Conservation (phyloP, 1,140 invertebrate species). For the Campodea augens region DNA sequence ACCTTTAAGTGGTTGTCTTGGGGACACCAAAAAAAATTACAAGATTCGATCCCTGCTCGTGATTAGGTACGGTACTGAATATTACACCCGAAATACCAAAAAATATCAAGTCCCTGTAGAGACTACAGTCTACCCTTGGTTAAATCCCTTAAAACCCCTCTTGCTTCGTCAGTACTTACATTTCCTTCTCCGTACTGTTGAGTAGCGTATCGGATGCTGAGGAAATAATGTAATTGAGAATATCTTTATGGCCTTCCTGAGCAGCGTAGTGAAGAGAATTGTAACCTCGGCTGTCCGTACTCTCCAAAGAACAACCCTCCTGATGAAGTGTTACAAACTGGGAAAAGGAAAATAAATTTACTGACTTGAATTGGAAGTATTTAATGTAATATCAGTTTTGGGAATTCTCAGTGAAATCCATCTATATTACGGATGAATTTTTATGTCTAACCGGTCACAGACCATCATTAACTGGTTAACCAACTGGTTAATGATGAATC, state of each 20-base stretch:
- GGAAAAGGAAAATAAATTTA: slow-evolving; percentile 4
- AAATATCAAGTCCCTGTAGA: no score
- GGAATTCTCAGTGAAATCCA: not conserved
- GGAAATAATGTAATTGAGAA: slow-evolving; percentile 73
- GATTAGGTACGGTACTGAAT: no score
- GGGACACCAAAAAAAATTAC: no score
- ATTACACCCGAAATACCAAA: no score
- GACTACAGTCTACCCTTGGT: no score
- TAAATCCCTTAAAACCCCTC: no score
- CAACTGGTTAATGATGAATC: no score
- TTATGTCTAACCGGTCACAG: not conserved
- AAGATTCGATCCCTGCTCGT: no score
- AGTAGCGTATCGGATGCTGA: slow-evolving; percentile 60
- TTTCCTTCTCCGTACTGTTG: slow-evolving; percentile 71
- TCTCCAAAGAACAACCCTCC: slow-evolving; percentile 63
- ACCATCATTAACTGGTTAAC: not conserved
- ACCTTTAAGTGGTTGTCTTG: no score
- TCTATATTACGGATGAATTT: not conserved
- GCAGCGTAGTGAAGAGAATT: slow-evolving; percentile 76
- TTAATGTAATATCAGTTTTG: not conserved
- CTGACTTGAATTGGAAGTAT: slow-evolving; percentile 1
- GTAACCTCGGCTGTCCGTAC: slow-evolving; percentile 67
- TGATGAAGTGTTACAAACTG: slow-evolving; percentile 62
- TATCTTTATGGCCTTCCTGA: slow-evolving; percentile 67
- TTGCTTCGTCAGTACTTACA: slow-evolving; percentile 37